These are phyloP conservation scores for Wasmannia auropunctata DNA, from an alignment of 1,140 invertebrate genomes.

Conservation along the genomic window DNA sequence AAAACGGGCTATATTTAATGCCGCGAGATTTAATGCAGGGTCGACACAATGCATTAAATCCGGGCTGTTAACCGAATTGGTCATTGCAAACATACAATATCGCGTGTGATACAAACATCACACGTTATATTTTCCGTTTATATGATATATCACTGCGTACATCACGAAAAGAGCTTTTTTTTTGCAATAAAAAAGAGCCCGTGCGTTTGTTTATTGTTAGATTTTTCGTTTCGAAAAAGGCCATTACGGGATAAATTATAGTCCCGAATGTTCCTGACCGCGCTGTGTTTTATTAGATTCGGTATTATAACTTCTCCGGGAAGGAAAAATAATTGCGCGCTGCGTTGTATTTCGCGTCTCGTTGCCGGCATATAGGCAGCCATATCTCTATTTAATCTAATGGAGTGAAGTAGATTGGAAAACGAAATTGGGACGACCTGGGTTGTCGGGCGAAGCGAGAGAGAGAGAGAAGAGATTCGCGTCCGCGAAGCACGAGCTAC, in stretches of 20 bases:
- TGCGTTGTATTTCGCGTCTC: not conserved
- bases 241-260: conserved; percentile 7
- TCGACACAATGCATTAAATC: not conserved
- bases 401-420: conserved; percentile 32
- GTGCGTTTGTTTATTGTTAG: not conserved
- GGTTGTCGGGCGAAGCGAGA: not conserved
- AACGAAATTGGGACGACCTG: conserved; percentile 20
- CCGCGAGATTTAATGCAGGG: not conserved
- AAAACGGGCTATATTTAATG: conserved; percentile 32
- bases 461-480: not conserved
- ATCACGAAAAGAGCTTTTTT: not conserved
- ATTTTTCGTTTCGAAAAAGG: not conserved
- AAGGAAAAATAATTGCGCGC: not conserved
- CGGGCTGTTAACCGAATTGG: conserved; percentile 16
- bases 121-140: not conserved
- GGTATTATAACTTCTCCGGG: not conserved
- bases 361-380: not conserved
- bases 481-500: not conserved
- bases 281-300: not conserved
- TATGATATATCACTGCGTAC: not conserved
- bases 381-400: conserved; percentile 21
- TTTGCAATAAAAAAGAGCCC: not conserved
- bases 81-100: not conserved
- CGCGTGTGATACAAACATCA: not conserved
- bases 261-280: not conserved